Base-by-base conservation (phyloP, 2,113 vertebrate species). In the Alectura lathami region DNA sequence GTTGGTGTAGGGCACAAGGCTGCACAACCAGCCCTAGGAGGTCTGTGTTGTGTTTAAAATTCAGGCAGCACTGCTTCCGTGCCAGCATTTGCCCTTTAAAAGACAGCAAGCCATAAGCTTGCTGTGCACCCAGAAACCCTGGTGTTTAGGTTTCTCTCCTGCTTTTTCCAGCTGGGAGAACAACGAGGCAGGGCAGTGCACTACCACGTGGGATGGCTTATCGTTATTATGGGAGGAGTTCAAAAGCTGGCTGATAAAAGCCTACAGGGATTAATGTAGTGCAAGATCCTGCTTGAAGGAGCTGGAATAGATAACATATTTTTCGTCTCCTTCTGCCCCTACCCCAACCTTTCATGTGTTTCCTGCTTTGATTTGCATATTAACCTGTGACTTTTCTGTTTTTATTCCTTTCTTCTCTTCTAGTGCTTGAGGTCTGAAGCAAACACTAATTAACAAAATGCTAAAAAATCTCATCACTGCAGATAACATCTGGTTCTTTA, bases 21-120 rank as follows among this genome's bases (percentile, higher is more conserved):
- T 51, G 48, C 69, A 43, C 38, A 13, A 12, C 11, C 0, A 1
- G 26, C 5, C 13, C 34, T 5, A 3, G 1, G 43, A 26, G 24
- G 75, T 43, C 66, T 54, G 66, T 5, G 2, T 4, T 0, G 0
- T 23, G 3, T 4, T 1, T 51, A 40, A 17, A 36, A 40, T 38
- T 27, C 43, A 56, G 54, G 23, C 54, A 45, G 23, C 0, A 0
- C 29, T 50, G 34, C 17, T 0, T 0, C 38, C 7, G 0, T 22
- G 47, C 3, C 6, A 1, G 34, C 64, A 29, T 17, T 62, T 48
- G 34, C 14, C 32, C 23, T 51, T 70, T 48, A 48, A n/a, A 59
- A 70, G 60, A 1, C 23, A 23, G 48, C 62, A 17, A 17, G 38
- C 36, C 56, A 47, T 26, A 26, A 67, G 6, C n/a, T 27, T 6